phyloP scores from a whole-genome alignment of 2,113 vertebrate genomes.

The Hemichromis elongatus region DNA sequence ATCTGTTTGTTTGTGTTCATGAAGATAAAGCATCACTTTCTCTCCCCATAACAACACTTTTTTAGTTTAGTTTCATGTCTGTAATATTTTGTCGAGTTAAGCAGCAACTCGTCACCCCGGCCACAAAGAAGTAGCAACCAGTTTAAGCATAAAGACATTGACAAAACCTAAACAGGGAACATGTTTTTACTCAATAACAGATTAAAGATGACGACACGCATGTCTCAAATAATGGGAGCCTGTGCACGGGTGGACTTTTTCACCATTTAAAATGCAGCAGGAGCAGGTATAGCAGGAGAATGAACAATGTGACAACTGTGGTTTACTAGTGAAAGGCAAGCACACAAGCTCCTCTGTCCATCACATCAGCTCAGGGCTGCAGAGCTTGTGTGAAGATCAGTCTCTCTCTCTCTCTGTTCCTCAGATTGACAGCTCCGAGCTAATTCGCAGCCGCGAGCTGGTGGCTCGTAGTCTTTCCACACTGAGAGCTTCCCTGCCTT shows the following conservation, averaged over 20 bases:
- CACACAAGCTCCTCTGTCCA: neutral
- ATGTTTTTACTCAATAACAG: neutral
- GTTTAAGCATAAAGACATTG: neutral
- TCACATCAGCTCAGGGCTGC: neutral
- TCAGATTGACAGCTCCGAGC: slow-evolving; percentile 88
- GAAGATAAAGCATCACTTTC: neutral
- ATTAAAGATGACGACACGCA: neutral
- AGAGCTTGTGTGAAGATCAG: neutral
- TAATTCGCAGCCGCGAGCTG: slow-evolving; percentile 92
- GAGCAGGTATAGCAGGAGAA: neutral
- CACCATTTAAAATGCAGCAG: neutral
- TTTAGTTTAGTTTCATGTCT: neutral
- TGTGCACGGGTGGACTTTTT: neutral
- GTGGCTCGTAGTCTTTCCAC: slow-evolving; percentile 87
- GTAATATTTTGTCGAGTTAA: neutral
- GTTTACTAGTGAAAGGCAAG: neutral
- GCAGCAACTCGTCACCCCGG: neutral
- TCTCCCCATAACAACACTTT: neutral
- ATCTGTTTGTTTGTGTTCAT: neutral
- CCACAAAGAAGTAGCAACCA: neutral
- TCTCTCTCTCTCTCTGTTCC: neutral
- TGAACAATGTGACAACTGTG: neutral
- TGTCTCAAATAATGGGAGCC: neutral
- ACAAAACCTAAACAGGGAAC: neutral
- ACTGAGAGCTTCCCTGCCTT: slow-evolving; percentile 82